Conservation (phyloP, 35 echinoderm and acorn worm species). For the Holothuria glaberrima region DNA sequence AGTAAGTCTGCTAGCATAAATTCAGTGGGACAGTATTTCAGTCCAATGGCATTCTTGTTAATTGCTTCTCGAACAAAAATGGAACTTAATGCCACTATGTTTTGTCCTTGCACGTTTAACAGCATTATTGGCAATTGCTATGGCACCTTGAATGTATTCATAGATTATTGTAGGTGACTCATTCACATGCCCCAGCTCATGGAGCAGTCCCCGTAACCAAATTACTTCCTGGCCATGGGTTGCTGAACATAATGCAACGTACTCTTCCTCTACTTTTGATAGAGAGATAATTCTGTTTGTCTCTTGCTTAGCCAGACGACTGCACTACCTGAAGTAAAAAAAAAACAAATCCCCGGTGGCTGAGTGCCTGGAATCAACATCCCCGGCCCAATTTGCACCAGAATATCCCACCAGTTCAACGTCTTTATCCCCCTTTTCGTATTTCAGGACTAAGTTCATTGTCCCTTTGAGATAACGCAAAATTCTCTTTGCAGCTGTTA, state of each 20-base stretch:
- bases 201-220: slow-evolving; percentile 13
- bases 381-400: neutral
- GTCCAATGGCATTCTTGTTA: too few species aligned
- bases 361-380: too few species aligned
- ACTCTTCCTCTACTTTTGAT: slow-evolving; percentile 40
- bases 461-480: too few species aligned
- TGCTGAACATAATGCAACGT: slow-evolving; percentile 39
- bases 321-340: neutral
- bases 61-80: slow-evolving; percentile 31
- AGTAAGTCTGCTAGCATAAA: too few species aligned
- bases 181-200: neutral
- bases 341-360: neutral
- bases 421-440: neutral
- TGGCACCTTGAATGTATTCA: slow-evolving; percentile 37
- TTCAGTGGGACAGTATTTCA: too few species aligned
- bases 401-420: neutral
- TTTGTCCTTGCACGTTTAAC: slow-evolving; percentile 31
- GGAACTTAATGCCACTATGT: too few species aligned
- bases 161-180: neutral
- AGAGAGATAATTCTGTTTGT: slow-evolving; percentile 27
- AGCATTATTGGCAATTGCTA: slow-evolving; percentile 39
- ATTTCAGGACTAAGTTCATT: too few species aligned
- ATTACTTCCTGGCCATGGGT: slow-evolving; percentile 49
- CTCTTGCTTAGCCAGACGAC: slow-evolving; percentile 5
- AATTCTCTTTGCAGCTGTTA: too few species aligned